Evolutionary conservation across 2,113 vertebrate genomes (phyloP).

Genomic region (Pandion haliaetus): DNA sequence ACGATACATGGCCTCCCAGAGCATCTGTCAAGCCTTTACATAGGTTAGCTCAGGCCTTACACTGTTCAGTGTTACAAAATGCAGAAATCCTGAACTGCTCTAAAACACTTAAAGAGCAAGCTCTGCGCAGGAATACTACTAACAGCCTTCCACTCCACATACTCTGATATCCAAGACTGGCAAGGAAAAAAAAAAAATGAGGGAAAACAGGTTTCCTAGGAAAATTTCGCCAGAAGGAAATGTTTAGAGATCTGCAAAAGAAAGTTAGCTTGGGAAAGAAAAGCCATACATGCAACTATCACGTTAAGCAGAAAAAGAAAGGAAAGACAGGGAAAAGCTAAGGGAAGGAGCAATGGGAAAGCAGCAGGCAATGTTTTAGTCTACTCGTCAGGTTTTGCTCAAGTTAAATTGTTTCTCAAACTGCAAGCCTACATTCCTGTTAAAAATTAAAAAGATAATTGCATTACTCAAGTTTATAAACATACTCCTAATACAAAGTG

Average conservation of each 20-base stretch:
- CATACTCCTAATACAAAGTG: not conserved
- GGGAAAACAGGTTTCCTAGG: not conserved
- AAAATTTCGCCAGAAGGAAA: not conserved
- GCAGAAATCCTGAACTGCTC: not conserved
- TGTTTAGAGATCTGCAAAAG: not conserved
- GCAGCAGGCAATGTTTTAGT: not conserved
- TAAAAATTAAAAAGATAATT: not conserved
- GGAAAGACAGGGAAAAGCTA: not conserved
- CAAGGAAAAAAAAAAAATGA: not conserved
- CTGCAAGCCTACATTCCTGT: not conserved
- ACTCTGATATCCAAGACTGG: constrained; percentile 13
- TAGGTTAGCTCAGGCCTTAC: not conserved
- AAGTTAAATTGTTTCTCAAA: not conserved
- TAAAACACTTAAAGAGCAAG: not conserved
- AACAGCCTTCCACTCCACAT: not conserved
- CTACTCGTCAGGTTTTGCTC: not conserved
- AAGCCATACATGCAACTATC: not conserved
- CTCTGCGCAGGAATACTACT: not conserved
- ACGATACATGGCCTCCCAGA: not conserved
- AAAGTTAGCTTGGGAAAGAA: constrained; percentile 6
- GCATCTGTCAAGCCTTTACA: not conserved
- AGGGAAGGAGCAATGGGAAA: not conserved
- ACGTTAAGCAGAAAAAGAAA: not conserved
- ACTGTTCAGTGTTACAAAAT: not conserved
- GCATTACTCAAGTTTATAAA: not conserved